A percentile compares a stretch with the other conserved stretches of the same genome.
These are phyloP conservation scores for Thalassarche chlororhynchos DNA, from an alignment of 2,113 vertebrate genomes.

Conservation along the genomic window DNA sequence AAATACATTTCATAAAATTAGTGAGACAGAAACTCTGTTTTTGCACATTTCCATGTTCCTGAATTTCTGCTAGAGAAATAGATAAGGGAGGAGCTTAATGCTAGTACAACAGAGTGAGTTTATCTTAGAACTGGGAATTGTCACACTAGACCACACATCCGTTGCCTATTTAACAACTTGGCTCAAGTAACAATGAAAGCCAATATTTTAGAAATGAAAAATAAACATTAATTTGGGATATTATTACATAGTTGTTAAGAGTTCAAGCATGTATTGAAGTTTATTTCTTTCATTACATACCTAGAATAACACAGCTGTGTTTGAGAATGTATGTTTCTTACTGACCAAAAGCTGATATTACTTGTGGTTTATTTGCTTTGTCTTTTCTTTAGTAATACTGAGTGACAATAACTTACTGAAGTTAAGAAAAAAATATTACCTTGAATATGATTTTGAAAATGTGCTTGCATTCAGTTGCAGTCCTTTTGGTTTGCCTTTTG, in stretches of 20 bases:
- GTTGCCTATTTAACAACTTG: neutral
- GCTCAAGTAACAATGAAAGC: neutral
- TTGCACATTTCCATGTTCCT: neutral
- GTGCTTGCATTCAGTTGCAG: neutral
- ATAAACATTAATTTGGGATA: neutral
- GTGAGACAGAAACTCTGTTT: neutral
- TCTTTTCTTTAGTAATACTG: neutral
- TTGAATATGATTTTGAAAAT: neutral
- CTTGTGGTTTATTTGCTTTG: neutral
- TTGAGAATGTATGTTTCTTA: neutral
- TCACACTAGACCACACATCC: neutral
- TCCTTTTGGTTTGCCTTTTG: neutral
- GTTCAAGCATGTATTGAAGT: neutral
- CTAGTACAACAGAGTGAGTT: neutral
- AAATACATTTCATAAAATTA: neutral
- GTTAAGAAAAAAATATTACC: neutral
- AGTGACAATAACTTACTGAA: neutral
- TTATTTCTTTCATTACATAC: neutral
- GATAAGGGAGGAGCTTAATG: neutral
- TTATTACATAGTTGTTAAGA: neutral
- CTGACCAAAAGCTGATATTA: neutral
- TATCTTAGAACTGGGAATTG: neutral
- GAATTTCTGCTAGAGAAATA: neutral
- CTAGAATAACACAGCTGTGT: neutral
- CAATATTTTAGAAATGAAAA: neutral